Evolutionary conservation across 1,140 invertebrate genomes (phyloP).

Genomic region (Ditylenchus dipsaci): DNA sequence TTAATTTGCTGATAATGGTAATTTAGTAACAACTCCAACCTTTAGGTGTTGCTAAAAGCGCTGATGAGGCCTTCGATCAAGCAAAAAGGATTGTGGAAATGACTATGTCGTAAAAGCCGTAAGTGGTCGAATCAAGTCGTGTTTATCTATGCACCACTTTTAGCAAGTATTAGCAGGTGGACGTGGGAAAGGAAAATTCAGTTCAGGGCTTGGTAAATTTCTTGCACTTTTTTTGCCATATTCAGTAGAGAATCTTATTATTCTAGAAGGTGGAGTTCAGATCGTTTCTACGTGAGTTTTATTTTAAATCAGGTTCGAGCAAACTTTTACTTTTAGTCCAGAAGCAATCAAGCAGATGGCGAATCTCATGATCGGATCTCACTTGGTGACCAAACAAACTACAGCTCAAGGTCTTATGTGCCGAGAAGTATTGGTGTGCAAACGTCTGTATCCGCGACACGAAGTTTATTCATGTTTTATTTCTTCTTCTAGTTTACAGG

Average conservation of each 20-base stretch:
- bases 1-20: slow-evolving; percentile 60
- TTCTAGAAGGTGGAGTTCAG: slow-evolving; percentile 77
- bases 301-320: too few relatives aligned
- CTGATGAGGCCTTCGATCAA: slow-evolving; percentile 76
- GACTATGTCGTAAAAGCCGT: slow-evolving; percentile 11
- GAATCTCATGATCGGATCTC: slow-evolving; percentile 82
- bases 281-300: slow-evolving; percentile 66
- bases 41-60: slow-evolving; percentile 66
- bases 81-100: slow-evolving; percentile 66
- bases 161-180: too few relatives aligned
- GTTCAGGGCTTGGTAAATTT: slow-evolving; percentile 63
- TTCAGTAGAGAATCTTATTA: slow-evolving; percentile 64
- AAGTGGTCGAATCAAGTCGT: too few relatives aligned
- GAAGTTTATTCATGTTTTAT: slow-evolving; percentile 61
- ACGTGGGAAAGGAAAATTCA: slow-evolving; percentile 84
- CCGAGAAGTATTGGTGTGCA: slow-evolving; percentile 87
- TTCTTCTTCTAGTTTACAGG: too few relatives aligned
- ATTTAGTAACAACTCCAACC: too few relatives aligned
- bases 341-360: slow-evolving; percentile 78
- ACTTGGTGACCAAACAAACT: slow-evolving; percentile 90
- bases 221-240: slow-evolving; percentile 68
- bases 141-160: too few relatives aligned
- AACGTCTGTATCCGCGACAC: slow-evolving; percentile 84
- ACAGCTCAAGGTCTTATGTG: slow-evolving; percentile 82
- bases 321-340: too few relatives aligned